A percentile compares a stretch with the other conserved stretches of the same genome.
Evolutionary conservation across 2,113 vertebrate genomes (phyloP).

Genomic region (Zosterops borbonicus): DNA sequence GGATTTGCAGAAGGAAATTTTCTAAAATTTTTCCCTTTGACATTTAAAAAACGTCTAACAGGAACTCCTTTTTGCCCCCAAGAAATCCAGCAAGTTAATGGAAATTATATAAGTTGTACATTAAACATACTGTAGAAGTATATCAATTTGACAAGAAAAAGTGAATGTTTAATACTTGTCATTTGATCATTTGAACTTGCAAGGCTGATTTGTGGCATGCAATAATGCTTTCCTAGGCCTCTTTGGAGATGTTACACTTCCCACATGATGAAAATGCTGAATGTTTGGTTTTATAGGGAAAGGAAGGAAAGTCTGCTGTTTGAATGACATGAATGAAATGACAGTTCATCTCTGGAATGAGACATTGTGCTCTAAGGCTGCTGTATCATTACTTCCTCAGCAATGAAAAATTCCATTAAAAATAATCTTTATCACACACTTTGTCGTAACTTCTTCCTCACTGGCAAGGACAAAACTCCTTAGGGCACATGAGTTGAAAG

Average conservation of each 20-base stretch:
- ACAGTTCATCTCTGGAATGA: conserved; percentile 56
- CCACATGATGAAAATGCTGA: conserved; percentile 43
- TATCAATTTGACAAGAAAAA: conserved; percentile 65
- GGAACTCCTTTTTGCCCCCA: not conserved
- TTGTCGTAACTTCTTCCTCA: not conserved
- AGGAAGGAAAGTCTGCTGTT: conserved; percentile 31
- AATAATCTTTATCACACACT: conserved; percentile 20
- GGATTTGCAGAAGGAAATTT: not conserved
- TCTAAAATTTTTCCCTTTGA: not conserved
- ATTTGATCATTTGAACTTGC: conserved; percentile 61
- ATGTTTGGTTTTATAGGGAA: conserved; percentile 40
- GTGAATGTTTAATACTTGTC: conserved; percentile 54
- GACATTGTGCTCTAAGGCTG: conserved; percentile 35
- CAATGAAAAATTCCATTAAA: conserved; percentile 65
- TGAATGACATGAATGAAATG: conserved; percentile 68
- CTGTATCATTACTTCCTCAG: conserved; percentile 57
- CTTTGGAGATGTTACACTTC: conserved; percentile 42
- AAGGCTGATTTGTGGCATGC: conserved; percentile 60
- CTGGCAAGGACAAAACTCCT: conserved; percentile 44
- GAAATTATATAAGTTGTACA: conserved; percentile 8
- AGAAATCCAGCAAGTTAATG: conserved; percentile 18
- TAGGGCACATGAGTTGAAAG: not conserved
- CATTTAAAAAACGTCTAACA: not conserved
- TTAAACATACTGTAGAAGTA: conserved; percentile 23
- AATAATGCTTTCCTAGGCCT: conserved; percentile 61